Percentiles rank a stretch among this genome's conserved stretches.
Evolutionary conservation across 2,797 vertebrate species (phyloP).

Genomic region (Tragopan temminckii): DNA sequence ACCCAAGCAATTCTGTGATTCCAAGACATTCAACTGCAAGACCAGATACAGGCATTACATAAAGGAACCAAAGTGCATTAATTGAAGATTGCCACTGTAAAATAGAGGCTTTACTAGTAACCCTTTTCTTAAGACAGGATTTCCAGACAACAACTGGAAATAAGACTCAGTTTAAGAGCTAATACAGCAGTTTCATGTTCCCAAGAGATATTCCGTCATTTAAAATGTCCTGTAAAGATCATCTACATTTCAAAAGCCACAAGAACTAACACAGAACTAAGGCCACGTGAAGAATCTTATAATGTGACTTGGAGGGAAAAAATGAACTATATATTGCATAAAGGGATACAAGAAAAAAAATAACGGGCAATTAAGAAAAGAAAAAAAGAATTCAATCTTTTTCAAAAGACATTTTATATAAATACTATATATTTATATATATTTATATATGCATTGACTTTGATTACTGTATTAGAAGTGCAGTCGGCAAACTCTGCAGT

Average conservation of each 20-base stretch:
- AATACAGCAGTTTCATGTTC: not conserved
- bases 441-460: not conserved
- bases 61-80: not conserved
- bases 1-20: not conserved
- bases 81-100: not conserved
- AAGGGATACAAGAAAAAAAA: not conserved
- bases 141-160: not conserved
- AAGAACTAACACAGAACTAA: not conserved
- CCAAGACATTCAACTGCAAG: not conserved
- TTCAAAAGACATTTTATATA: not conserved
- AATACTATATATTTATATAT: not conserved
- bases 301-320: not conserved
- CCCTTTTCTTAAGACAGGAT: accelerated
- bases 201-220: not conserved
- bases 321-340: accelerated
- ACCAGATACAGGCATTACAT: not conserved
- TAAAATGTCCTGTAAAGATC: not conserved
- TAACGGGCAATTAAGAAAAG: accelerated
- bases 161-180: not conserved
- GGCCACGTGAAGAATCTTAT: accelerated
- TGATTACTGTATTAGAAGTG: conserved; percentile 52
- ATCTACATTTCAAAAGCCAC: not conserved
- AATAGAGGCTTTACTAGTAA: not conserved
- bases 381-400: not conserved
- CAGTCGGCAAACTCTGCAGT: not conserved